Evolutionary conservation across 2,113 vertebrate genomes (phyloP), one percentile per base, ranked within the genome.

Genomic region (Poicephalus meyeri): DNA sequence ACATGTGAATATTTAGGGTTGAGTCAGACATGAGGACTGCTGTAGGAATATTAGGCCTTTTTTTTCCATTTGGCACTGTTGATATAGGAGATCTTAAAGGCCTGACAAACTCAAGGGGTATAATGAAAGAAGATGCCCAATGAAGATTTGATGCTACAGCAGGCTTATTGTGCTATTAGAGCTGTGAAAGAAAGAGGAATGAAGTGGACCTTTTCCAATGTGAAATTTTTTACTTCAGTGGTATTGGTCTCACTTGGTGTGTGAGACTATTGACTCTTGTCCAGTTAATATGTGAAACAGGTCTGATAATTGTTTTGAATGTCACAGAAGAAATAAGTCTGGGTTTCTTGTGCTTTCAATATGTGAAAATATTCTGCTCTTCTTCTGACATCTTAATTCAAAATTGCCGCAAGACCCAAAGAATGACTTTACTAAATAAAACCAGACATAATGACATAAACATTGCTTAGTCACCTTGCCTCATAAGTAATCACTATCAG

Each of bases 91-190:
- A 26, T 39, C 5, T 16, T 55, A 33, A 55, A 9, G 10, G 7
- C 4, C 7, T 49, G 25, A 25, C 26, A 6, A 3, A 7, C 69
- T 52, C 7, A 29, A 2, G 3, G 1, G 5, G 1, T 79, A 2
- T 7, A 70, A 25, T 26, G 39, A 23, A 78, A 82, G 9, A 68
- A 49, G 19, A 39, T 35, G 11, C 13, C 17, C 21, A 20, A 9
- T 47, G 28, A 39, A 50, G 18, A 42, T 1, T 31, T 41, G 28
- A 18, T 87, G 15, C 13, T 85, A 65, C 16, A 31, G 3, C 23
- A 77, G 20, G 8, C 50, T 63, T 42, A 50, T 18, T 50, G 8
- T 41, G 6, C 3, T 7, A 10, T 39, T 63, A 88, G 46, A 74
- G 26, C 7, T 42, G 15, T 25, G 13, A 5, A 63, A 42, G 11